Conservation (phyloP, 2,113 vertebrate species). For the Propithecus coquereli region DNA sequence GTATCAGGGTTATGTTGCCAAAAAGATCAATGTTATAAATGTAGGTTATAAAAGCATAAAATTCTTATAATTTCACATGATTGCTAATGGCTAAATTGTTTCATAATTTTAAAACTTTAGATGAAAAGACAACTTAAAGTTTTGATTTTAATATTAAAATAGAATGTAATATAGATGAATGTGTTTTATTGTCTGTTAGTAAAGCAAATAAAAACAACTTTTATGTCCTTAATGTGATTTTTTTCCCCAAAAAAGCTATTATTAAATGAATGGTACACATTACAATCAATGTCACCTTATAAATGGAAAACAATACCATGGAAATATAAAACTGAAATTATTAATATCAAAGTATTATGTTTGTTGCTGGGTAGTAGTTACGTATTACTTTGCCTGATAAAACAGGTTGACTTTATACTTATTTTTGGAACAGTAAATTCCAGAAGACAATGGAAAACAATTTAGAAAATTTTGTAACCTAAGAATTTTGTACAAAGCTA, state of each 20-base stretch:
- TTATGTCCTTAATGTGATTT: background rate
- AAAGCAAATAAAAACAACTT: background rate
- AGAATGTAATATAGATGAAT: background rate
- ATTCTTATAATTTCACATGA: background rate
- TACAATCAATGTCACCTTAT: background rate
- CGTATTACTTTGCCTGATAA: background rate
- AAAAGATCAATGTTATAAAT: constrained; percentile 18
- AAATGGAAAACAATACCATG: background rate
- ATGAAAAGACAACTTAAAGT: background rate
- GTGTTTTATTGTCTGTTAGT: background rate
- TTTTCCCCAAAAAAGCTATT: background rate
- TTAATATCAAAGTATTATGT: background rate
- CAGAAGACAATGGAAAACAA: background rate
- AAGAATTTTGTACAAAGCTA: background rate
- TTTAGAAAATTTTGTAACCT: background rate
- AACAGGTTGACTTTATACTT: background rate
- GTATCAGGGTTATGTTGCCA: too few species aligned
- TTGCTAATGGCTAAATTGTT: background rate
- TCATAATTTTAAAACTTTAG: background rate
- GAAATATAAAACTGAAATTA: background rate
- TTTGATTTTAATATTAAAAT: constrained; percentile 1
- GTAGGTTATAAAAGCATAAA: background rate
- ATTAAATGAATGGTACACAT: background rate
- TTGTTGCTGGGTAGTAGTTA: background rate
- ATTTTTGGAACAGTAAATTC: background rate